Evolutionary conservation across 2,797 vertebrate species (phyloP).

Genomic region (Thunnus albacares): DNA sequence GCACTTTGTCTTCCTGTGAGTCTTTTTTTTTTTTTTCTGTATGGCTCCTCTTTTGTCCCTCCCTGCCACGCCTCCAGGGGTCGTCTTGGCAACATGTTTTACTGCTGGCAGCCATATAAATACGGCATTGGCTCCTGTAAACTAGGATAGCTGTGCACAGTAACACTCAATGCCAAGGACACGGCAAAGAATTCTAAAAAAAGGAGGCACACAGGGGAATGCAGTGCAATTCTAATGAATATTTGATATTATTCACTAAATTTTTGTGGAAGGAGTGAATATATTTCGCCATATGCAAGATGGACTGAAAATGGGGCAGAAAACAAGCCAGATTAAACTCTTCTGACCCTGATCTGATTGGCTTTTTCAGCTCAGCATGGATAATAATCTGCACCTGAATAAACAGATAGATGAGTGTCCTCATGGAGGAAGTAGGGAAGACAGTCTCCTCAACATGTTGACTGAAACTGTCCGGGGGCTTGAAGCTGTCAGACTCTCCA

Average conservation of each 20-base stretch:
- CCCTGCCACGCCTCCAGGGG: constrained; percentile 71
- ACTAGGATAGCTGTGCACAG: constrained; percentile 53
- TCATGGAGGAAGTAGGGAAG: constrained; percentile 39
- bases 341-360: constrained; percentile 6
- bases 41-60: constrained; percentile 69
- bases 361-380: constrained; percentile 35
- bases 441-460: constrained; percentile 49
- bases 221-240: not conserved
- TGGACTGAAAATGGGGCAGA: not conserved
- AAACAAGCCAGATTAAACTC: not conserved
- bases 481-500: constrained; percentile 31
- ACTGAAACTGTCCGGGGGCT: constrained; percentile 51
- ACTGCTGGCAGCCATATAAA: constrained; percentile 74
- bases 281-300: constrained; percentile 3
- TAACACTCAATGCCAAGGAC: constrained; percentile 57
- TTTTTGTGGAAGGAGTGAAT: constrained; percentile 4
- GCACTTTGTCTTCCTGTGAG: constrained; percentile 50
- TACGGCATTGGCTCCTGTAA: constrained; percentile 67
- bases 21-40: constrained; percentile 19
- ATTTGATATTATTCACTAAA: not conserved
- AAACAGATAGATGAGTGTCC: constrained; percentile 53
- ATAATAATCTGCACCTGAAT: constrained; percentile 27
- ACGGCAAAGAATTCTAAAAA: constrained; percentile 22
- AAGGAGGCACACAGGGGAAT: constrained; percentile 26
- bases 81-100: constrained; percentile 84